These are phyloP conservation scores for Drosophila pseudotalamancana DNA, from an alignment of 2,888 invertebrate genomes.

Conservation along the genomic window DNA sequence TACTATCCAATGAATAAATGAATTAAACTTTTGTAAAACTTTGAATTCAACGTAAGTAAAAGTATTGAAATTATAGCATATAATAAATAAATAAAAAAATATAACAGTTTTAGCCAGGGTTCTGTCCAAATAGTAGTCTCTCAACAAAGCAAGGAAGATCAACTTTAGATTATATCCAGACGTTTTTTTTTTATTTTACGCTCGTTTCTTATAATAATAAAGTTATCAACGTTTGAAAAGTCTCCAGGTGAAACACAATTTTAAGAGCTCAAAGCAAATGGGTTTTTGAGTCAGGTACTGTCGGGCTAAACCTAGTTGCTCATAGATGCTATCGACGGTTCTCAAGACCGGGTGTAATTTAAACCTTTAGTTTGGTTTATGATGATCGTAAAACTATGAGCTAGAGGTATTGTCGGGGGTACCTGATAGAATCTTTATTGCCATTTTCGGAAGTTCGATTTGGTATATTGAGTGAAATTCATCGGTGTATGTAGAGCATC, in stretches of 20 bases:
- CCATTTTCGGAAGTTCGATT: slow-evolving; percentile 53
- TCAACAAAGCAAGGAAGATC: no score
- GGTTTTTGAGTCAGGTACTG: slow-evolving; percentile 58
- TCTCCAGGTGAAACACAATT: slow-evolving; percentile 50
- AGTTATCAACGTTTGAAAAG: slow-evolving; percentile 49
- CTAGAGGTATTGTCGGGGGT: slow-evolving; percentile 34
- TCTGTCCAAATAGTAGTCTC: no score
- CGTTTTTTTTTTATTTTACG: background rate
- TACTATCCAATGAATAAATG: no score
- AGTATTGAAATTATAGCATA: no score
- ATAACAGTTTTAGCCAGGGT: no score
- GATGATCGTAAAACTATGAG: slow-evolving; percentile 61
- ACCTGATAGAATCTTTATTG: slow-evolving; percentile 23
- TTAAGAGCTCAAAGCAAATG: slow-evolving; percentile 40
- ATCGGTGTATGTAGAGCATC: slow-evolving; percentile 22
- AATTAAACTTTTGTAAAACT: no score
- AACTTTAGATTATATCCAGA: no score
- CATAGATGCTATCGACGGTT: slow-evolving; percentile 39
- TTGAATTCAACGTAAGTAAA: no score
- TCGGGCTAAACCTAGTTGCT: slow-evolving; percentile 19
- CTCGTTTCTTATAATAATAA: slow-evolving; percentile 54
- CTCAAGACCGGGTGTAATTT: slow-evolving; percentile 48
- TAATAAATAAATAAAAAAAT: no score
- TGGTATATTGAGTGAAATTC: slow-evolving; percentile 54
- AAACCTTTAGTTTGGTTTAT: slow-evolving; percentile 61